phyloP scores from a whole-genome alignment of 2,888 invertebrate species.

The Drepana falcataria region DNA sequence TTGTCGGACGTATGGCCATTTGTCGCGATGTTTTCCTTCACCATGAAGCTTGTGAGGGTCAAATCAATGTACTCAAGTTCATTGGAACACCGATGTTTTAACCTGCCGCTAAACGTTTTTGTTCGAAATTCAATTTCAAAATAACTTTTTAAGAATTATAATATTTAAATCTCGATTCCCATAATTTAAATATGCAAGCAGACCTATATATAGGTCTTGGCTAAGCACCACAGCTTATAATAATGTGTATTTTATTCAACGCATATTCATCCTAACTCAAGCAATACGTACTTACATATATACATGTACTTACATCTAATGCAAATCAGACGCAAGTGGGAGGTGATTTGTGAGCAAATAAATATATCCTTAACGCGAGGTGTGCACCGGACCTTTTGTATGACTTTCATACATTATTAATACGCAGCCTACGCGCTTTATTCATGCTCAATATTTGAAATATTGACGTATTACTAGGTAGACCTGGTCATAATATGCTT shows the following conservation, averaged over 20 bases:
- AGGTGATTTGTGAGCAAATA: conserved; percentile 27
- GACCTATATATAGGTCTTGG: neutral
- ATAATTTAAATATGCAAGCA: too few species aligned
- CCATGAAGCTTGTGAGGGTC: too few species aligned
- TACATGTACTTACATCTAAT: conserved; percentile 18
- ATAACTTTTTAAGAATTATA: too few species aligned
- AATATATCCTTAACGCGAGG: conserved; percentile 34
- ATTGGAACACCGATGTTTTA: too few species aligned
- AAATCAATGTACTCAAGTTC: too few species aligned
- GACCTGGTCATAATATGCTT: neutral
- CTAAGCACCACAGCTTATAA: conserved; percentile 4
- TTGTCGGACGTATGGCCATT: too few species aligned
- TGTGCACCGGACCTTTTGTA: conserved; percentile 20
- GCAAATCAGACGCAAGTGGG: conserved; percentile 39
- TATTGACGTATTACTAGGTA: neutral
- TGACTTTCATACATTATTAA: neutral
- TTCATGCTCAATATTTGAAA: neutral
- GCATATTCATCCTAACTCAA: conserved; percentile 20
- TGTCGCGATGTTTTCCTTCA: too few species aligned
- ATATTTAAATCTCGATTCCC: too few species aligned
- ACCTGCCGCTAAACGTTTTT: too few species aligned
- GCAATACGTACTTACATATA: too few species aligned
- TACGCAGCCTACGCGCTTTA: neutral
- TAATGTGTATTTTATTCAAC: conserved; percentile 20
- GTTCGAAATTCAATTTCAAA: too few species aligned